Percentiles rank a stretch among this genome's conserved stretches.
These are phyloP conservation scores for Danionella cerebrum DNA, from an alignment of 2,113 vertebrate genomes.

Conservation along the genomic window DNA sequence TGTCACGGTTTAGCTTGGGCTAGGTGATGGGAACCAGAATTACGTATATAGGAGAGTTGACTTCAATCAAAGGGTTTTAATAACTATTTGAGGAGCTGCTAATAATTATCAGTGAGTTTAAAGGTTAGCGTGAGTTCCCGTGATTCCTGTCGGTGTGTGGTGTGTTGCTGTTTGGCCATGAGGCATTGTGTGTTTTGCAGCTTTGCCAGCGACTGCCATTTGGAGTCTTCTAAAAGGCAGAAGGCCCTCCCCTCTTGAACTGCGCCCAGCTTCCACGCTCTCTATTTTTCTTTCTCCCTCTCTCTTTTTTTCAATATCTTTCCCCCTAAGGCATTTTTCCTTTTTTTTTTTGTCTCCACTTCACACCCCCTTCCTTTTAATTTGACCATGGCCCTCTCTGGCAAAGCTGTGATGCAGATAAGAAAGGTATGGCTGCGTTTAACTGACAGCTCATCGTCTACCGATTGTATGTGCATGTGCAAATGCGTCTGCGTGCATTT, in stretches of 20 bases:
- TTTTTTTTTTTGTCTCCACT: slow-evolving; percentile 43
- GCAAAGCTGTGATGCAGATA: slow-evolving; percentile 66
- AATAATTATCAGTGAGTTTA: too few relatives aligned
- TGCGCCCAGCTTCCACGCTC: slow-evolving; percentile 63
- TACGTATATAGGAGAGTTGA: too few relatives aligned
- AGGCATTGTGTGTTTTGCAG: slow-evolving; percentile 72
- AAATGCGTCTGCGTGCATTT: slow-evolving; percentile 1
- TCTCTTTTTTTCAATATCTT: slow-evolving; percentile 61
- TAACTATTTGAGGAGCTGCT: too few relatives aligned
- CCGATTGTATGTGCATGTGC: slow-evolving; percentile 23
- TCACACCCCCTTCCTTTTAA: slow-evolving; percentile 41
- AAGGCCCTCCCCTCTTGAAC: slow-evolving; percentile 67
- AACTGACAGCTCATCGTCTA: slow-evolving; percentile 60
- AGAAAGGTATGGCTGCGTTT: slow-evolving; percentile 60
- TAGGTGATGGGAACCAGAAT: too few relatives aligned
- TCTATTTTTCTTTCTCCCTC: neutral
- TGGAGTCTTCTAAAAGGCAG: slow-evolving; percentile 58
- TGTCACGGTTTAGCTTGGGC: neutral
- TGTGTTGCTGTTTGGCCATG: slow-evolving; percentile 55
- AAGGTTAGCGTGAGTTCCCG: too few relatives aligned
- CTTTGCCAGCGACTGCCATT: slow-evolving; percentile 69
- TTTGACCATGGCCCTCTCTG: slow-evolving; percentile 58
- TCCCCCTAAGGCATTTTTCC: slow-evolving; percentile 62
- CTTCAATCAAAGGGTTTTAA: too few relatives aligned
- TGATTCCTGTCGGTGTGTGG: slow-evolving; percentile 56